These are phyloP conservation scores for Pantala flavescens DNA, from an alignment of 1,140 invertebrate species.

Conservation along the genomic window DNA sequence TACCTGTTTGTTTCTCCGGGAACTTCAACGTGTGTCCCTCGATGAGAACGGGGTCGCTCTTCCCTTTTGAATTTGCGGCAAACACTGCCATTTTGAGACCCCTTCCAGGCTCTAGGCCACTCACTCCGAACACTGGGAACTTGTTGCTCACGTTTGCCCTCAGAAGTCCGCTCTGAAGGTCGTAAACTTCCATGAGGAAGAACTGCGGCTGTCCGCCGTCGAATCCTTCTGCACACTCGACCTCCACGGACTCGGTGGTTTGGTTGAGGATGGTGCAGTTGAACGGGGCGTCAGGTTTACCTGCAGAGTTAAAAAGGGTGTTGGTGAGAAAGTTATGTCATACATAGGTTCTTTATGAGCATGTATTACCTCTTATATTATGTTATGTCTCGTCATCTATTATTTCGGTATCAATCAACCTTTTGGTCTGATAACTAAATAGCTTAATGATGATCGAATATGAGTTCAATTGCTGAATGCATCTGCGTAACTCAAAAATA, in stretches of 20 bases:
- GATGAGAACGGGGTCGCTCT: constrained; percentile 52
- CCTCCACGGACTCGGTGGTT: constrained; percentile 63
- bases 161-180: constrained; percentile 50
- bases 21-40: constrained; percentile 59
- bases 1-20: constrained; percentile 71
- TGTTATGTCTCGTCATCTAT: no score
- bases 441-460: no score
- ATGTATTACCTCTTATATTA: no score
- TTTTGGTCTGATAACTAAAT: no score
- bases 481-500: no score
- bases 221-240: constrained; percentile 68
- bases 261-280: constrained; percentile 72
- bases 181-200: constrained; percentile 62
- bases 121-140: constrained; percentile 53
- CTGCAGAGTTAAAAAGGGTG: constrained; percentile 25
- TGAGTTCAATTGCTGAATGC: no score
- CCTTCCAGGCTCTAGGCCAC: constrained; percentile 54
- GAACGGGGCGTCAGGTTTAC: constrained; percentile 63
- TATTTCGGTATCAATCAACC: no score
- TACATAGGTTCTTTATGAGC: not conserved
- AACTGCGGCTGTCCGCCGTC: constrained; percentile 63
- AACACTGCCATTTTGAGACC: constrained; percentile 60
- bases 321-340: constrained; percentile 13
- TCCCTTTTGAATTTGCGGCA: constrained; percentile 73
- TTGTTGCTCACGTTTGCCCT: constrained; percentile 56